Base-by-base conservation (phyloP, 2,888 invertebrate species). In the Hofmannophila pseudospretella region DNA sequence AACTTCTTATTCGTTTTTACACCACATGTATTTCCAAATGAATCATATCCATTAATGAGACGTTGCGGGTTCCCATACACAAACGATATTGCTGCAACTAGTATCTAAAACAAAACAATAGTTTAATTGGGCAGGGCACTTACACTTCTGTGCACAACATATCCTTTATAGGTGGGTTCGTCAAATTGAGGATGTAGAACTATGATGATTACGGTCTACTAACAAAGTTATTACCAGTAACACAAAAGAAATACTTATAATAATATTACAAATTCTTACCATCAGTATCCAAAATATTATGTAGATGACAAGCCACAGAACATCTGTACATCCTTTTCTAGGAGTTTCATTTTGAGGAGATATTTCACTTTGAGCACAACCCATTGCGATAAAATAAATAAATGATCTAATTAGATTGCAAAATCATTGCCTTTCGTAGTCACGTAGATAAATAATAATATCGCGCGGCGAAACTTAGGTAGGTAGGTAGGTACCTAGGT, bases 11-110 rank as follows among this genome's bases (percentile, higher is more conserved):
- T 97, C 48, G 82, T 86, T 56, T 91, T 91, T 13, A 94, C 92
- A 9, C 97, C 97, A 74, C 98, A 98, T 20, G 96, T 96, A 69
- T 98, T 97, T 5, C 97, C 97, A 85, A 96, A 97, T 38, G 96
- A 96, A 72, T 97, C 97, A 74, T 94, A 96, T 10, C 97, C 97
- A 88, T 96, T 95, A 44, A 96, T 92, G 27, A 97, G 89, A 46
- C 96, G 89, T 57, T 92, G 76, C 0, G 96, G 96, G 77, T 95
- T 94, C 10, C 96, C 96, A 69, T 94, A 95, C 1, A 95, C 94
- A 67, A 95, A 91, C 7, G 96, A 94, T 82, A 96, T 96, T 7
- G 93, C 93, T 19, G 95, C 95, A 50, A 96, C 91, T 49, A 94
- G 89, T 57, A 95, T 91, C 95, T 94, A 73, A 39, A 66, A 27